A percentile compares a stretch with the other conserved stretches of the same genome.
Conservation (phyloP, 2,888 invertebrate species). For the Actias luna region DNA sequence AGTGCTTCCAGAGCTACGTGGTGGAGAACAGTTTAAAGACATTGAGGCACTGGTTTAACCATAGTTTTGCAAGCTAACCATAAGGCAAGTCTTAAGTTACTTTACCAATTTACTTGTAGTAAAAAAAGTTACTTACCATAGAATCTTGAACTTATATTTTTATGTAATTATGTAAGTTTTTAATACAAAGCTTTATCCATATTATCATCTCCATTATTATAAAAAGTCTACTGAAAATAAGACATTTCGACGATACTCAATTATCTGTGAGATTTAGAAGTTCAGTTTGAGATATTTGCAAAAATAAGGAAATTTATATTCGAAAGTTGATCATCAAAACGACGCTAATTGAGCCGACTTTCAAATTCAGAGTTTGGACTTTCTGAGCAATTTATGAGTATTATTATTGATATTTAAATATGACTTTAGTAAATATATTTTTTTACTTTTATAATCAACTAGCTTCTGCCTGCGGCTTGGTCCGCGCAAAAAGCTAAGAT, state of each 20-base stretch:
- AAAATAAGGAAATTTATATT: constrained; percentile 22
- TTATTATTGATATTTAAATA: constrained; percentile 23
- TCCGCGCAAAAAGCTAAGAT: too few relatives aligned
- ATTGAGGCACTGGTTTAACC: too few relatives aligned
- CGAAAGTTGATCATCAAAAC: constrained; percentile 22
- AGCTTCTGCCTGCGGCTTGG: too few relatives aligned
- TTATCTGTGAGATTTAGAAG: neutral
- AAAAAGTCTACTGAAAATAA: neutral
- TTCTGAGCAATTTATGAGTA: constrained; percentile 32
- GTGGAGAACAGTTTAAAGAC: too few relatives aligned
- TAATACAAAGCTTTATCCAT: neutral
- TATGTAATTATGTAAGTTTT: neutral
- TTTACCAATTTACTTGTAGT: too few relatives aligned
- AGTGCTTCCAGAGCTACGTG: too few relatives aligned
- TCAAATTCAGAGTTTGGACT: constrained; percentile 32
- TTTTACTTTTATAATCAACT: too few relatives aligned
- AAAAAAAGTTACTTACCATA: too few relatives aligned
- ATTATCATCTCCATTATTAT: neutral
- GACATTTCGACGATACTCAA: neutral
- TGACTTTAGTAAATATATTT: neutral
- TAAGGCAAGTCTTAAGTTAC: too few relatives aligned
- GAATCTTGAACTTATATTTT: neutral
- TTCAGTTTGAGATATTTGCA: constrained; percentile 12
- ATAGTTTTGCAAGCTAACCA: too few relatives aligned
- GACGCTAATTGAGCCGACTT: constrained; percentile 40